These are phyloP conservation scores for Dreissena polymorpha DNA, from an alignment of 1,140 invertebrate species.

Conservation along the genomic window DNA sequence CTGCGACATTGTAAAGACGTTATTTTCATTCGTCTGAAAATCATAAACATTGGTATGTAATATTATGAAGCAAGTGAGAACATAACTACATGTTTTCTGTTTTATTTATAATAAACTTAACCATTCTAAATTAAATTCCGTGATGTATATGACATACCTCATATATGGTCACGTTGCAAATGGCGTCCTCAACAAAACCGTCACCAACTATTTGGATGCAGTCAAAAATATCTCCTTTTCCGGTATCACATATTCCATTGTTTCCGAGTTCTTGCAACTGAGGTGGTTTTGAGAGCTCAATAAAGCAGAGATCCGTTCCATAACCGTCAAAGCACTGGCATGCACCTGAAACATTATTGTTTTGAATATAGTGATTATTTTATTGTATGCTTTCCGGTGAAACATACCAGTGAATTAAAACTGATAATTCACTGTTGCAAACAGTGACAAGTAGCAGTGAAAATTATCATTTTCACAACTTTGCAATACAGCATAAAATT, in stretches of 20 bases:
- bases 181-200: constrained; percentile 23
- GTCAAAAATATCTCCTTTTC: constrained; percentile 14
- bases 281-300: neutral
- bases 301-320: constrained; percentile 31
- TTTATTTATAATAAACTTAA: too few species aligned
- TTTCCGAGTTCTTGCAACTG: constrained; percentile 4
- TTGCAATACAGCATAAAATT: too few species aligned
- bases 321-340: constrained; percentile 18
- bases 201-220: constrained; percentile 28
- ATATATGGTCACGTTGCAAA: constrained; percentile 1
- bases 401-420: too few species aligned
- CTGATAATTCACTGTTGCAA: too few species aligned
- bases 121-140: too few species aligned
- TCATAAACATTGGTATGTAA: neutral
- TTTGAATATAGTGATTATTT: neutral
- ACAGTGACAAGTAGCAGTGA: too few species aligned
- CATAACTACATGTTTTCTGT: neutral
- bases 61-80: neutral
- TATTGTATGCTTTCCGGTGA: neutral
- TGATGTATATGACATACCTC: too few species aligned
- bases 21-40: neutral
- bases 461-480: too few species aligned
- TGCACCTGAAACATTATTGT: neutral
- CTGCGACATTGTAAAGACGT: neutral
- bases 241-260: constrained; percentile 29